phyloP scores from a whole-genome alignment of 2,113 vertebrate genomes.

The Dipodomys ordii region DNA sequence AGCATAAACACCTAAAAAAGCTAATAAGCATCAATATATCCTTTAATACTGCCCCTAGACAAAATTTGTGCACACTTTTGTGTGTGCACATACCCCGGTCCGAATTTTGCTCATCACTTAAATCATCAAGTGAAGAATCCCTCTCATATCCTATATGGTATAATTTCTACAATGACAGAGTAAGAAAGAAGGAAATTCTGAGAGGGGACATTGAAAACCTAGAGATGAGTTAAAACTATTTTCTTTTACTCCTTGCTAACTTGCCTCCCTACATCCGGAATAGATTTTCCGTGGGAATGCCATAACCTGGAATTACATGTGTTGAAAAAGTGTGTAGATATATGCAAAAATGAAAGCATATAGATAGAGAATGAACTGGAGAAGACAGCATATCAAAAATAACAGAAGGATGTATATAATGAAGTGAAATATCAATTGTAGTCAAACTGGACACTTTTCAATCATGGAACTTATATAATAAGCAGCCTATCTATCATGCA shows the following conservation, averaged over 20 bases:
- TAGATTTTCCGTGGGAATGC: slow-evolving; percentile 43
- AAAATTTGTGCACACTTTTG: neutral
- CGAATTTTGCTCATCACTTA: neutral
- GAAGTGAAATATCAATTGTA: neutral
- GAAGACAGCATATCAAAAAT: neutral
- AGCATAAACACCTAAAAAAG: too few relatives aligned
- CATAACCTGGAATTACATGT: slow-evolving; percentile 52
- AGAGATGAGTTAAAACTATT: slow-evolving; percentile 8
- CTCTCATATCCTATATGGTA: neutral
- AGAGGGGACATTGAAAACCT: neutral
- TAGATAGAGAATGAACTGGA: neutral
- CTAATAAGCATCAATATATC: too few relatives aligned
- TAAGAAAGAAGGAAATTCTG: slow-evolving; percentile 11
- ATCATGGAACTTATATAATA: neutral
- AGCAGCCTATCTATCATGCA: too few relatives aligned
- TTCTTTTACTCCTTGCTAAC: slow-evolving; percentile 8
- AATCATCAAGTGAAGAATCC: slow-evolving; percentile 1
- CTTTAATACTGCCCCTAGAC: too few relatives aligned
- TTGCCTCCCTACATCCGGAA: slow-evolving; percentile 24
- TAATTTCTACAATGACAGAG: neutral
- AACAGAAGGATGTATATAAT: neutral
- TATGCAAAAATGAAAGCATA: slow-evolving; percentile 47
- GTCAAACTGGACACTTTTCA: neutral
- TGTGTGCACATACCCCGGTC: neutral
- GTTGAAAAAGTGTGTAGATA: neutral